Percentiles rank a stretch among this genome's conserved stretches.
These are phyloP conservation scores for Papilio glaucus DNA, from an alignment of 1,140 invertebrate species.

Conservation along the genomic window DNA sequence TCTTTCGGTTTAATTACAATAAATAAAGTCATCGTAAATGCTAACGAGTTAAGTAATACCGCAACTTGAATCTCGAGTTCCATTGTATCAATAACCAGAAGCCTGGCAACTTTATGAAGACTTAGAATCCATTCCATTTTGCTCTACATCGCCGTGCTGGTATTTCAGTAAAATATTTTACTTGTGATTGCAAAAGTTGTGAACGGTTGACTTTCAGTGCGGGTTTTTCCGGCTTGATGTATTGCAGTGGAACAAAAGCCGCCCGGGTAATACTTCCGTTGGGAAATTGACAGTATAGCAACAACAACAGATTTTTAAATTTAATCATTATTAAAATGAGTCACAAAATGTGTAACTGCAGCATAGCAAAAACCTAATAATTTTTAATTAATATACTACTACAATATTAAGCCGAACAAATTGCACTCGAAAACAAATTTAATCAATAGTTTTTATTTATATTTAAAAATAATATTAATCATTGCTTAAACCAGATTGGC, in stretches of 20 bases:
- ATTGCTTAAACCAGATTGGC: too few relatives aligned
- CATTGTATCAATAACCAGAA: slow-evolving; percentile 33
- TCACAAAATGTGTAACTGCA: not conserved
- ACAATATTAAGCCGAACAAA: too few relatives aligned
- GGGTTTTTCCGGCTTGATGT: slow-evolving; percentile 31
- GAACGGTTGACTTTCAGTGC: slow-evolving; percentile 28
- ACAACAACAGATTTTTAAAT: slow-evolving; percentile 17
- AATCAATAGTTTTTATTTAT: too few relatives aligned
- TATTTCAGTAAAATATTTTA: slow-evolving; percentile 36
- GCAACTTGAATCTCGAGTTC: slow-evolving; percentile 1
- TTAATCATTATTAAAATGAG: slow-evolving; percentile 26
- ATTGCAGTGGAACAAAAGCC: slow-evolving; percentile 34
- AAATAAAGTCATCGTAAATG: not conserved
- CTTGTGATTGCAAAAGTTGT: slow-evolving; percentile 36
- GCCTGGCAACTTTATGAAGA: slow-evolving; percentile 27
- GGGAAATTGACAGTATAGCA: slow-evolving; percentile 32
- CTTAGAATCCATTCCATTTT: slow-evolving; percentile 27
- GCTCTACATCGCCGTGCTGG: slow-evolving; percentile 2
- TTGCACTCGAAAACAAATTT: too few relatives aligned
- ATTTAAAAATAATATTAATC: too few relatives aligned
- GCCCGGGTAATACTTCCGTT: slow-evolving; percentile 22
- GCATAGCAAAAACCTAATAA: not conserved
- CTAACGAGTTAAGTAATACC: not conserved
- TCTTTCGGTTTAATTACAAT: too few relatives aligned
- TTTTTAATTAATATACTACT: too few relatives aligned